Evolutionary conservation across 2,113 vertebrate species (phyloP), one percentile per base, ranked within the genome.

Genomic region (Hymenochirus boettgeri): DNA sequence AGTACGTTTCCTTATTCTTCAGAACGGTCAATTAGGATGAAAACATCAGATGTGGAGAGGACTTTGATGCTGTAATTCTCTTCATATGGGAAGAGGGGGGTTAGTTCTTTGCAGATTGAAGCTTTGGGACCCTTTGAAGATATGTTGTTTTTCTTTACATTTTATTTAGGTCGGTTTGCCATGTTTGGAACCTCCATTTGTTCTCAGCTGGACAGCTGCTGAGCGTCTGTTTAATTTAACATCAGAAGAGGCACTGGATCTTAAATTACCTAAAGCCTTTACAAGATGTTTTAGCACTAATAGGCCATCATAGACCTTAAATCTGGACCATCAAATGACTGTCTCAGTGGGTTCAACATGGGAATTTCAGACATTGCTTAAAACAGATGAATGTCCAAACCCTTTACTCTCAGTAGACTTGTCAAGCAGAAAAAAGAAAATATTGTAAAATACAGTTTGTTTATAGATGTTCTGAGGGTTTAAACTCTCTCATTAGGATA

Each of bases 301-400:
- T 46, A n/a, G 24, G 17, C 33, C 33, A 3, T 2, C 33, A 35
- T 35, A 7, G 33, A 11, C 33, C 7, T 11, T 35, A 61, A 29
- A 15, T 61, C 11, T 22, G 23, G 55, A 57, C 1, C 35, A 1
- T 37, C 12, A 12, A 19, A 39, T 10, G 19, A 56, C 33, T 35
- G 10, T 35, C 33, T 10, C 4, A n/a, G 8, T 51, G 22, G 8
- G 3, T 51, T 11, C 12, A 51, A 21, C 11, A 8, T 51, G 9
- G 42, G 45, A 48, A 48, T 61, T 42, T 42, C 15, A 33, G 15
- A 55, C 52, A n/a, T 15, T 51, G 23, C 48, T 51, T 24, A 1
- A 5, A 11, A 11, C 15, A 25, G 48, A 23, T 24, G 15, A 25
- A 52, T 52, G 22, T 26, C 25, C 11, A 25, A 52, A 23, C 23